These are phyloP conservation scores for Grapholita molesta DNA, from an alignment of 1,140 invertebrate genomes.

Conservation along the genomic window DNA sequence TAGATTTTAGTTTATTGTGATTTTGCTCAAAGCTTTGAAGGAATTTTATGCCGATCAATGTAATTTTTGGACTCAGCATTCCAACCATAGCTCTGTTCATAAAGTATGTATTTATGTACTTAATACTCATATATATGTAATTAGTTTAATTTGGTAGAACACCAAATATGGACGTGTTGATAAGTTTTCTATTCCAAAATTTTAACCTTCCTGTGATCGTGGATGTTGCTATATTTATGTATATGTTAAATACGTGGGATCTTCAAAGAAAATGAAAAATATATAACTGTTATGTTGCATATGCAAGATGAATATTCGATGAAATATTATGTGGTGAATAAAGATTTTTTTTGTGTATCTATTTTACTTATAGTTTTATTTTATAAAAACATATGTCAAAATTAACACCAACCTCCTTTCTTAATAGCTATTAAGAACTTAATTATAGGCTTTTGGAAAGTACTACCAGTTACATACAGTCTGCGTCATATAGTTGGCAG, in stretches of 20 bases:
- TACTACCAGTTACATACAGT: no score
- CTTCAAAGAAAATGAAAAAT: slow-evolving; percentile 57
- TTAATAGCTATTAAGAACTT: no score
- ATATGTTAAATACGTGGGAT: slow-evolving; percentile 66
- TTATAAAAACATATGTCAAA: neutral
- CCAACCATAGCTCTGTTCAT: neutral
- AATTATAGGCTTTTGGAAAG: no score
- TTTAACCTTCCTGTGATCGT: slow-evolving; percentile 76
- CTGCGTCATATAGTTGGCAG: no score
- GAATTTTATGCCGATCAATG: slow-evolving; percentile 33
- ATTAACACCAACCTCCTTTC: neutral
- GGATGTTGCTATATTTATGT: slow-evolving; percentile 71
- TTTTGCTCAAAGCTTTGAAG: slow-evolving; percentile 58
- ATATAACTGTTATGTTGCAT: slow-evolving; percentile 74
- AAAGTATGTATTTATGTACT: slow-evolving; percentile 27
- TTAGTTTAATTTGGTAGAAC: slow-evolving; percentile 70
- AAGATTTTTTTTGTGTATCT: slow-evolving; percentile 63
- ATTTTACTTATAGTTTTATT: slow-evolving; percentile 48
- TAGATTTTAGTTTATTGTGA: slow-evolving; percentile 35
- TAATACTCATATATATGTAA: slow-evolving; percentile 66
- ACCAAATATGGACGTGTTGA: slow-evolving; percentile 59
- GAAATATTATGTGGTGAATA: slow-evolving; percentile 77
- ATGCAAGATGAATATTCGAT: slow-evolving; percentile 71
- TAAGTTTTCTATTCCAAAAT: slow-evolving; percentile 75
- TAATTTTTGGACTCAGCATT: slow-evolving; percentile 19